Evolutionary conservation across 2,113 vertebrate genomes (phyloP).

Genomic region (Sisor rabdophorus): DNA sequence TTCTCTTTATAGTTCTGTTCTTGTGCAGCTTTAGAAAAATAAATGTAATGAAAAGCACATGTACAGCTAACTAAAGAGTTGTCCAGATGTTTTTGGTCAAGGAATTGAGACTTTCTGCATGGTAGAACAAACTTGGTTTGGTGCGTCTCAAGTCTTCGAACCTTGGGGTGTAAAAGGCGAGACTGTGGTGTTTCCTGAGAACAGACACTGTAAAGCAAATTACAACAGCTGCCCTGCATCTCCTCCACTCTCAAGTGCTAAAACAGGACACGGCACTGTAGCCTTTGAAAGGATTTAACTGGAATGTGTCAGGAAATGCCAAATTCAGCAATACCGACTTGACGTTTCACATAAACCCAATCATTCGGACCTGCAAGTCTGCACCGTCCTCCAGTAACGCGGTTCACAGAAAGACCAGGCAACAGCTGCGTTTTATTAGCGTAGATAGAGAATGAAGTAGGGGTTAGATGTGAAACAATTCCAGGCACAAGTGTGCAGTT

Average conservation of each 20-base stretch:
- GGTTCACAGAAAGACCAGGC: neutral
- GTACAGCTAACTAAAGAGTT: neutral
- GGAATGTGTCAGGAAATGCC: neutral
- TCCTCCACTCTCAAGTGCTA: slow-evolving; percentile 7
- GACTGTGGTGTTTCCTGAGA: neutral
- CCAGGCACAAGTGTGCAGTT: slow-evolving; percentile 11
- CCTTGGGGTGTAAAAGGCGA: neutral
- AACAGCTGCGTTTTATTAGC: slow-evolving; percentile 9
- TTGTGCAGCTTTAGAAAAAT: neutral
- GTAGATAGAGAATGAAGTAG: neutral
- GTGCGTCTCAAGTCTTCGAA: neutral
- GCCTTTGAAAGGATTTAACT: neutral
- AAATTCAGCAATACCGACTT: neutral
- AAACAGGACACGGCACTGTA: neutral
- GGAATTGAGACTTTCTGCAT: neutral
- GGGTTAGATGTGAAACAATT: neutral
- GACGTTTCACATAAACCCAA: neutral
- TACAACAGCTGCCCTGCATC: neutral
- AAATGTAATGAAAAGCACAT: neutral
- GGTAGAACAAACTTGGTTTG: neutral
- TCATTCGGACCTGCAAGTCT: neutral
- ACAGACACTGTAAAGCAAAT: neutral
- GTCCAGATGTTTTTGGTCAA: neutral
- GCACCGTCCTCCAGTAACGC: neutral
- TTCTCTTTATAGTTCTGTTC: neutral